Evolutionary conservation across 2,113 vertebrate species (phyloP).

Genomic region (Castor canadensis): DNA sequence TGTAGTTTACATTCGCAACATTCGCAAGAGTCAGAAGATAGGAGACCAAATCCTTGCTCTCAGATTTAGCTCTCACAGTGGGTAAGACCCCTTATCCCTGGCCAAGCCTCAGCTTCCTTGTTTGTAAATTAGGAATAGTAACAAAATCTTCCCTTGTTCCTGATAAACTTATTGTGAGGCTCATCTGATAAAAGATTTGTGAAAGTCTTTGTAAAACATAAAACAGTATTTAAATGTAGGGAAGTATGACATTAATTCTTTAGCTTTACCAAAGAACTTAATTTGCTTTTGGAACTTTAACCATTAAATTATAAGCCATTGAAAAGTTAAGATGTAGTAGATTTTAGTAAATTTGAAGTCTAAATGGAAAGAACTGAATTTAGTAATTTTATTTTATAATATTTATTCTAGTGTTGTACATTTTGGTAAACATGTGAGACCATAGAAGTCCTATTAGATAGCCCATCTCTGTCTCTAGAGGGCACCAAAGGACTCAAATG

Average conservation of each 20-base stretch:
- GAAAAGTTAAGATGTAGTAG: conserved; percentile 28
- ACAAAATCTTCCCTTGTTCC: neutral
- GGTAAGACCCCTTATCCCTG: neutral
- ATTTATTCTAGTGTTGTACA: conserved; percentile 72
- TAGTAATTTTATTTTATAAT: conserved; percentile 72
- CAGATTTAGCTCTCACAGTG: neutral
- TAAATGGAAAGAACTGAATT: conserved; percentile 58
- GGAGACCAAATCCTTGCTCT: neutral
- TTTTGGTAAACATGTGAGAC: conserved; percentile 74
- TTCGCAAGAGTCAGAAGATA: neutral
- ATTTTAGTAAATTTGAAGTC: conserved; percentile 57
- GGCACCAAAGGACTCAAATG: conserved; percentile 80
- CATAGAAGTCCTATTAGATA: conserved; percentile 67
- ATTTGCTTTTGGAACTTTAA: conserved; percentile 41
- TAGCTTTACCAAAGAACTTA: conserved; percentile 26
- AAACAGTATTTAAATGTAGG: neutral
- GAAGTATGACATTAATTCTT: neutral
- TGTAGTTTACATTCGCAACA: too few species aligned
- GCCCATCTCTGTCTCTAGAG: conserved; percentile 73
- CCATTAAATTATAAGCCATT: conserved; percentile 41
- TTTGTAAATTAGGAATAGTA: neutral
- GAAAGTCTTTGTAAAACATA: neutral
- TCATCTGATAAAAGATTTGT: neutral
- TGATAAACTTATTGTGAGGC: neutral
- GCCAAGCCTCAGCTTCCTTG: conserved; percentile 5